phyloP scores from a whole-genome alignment of 2,797 vertebrate species.

The Enteromius fasciolatus region DNA sequence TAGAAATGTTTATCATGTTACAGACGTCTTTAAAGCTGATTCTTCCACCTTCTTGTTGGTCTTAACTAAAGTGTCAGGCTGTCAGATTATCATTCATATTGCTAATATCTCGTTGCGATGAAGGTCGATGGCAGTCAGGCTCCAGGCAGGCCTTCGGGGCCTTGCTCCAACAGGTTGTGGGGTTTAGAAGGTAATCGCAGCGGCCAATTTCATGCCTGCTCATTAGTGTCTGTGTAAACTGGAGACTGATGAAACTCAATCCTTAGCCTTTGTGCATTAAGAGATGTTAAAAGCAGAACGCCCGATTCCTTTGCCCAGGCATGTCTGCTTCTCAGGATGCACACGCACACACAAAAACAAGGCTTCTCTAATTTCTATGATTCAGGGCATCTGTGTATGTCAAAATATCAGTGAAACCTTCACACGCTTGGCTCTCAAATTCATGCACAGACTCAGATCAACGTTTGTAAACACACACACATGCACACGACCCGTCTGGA shows the following conservation, averaged over 20 bases:
- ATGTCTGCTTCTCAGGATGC: constrained; percentile 59
- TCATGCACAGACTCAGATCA: constrained; percentile 14
- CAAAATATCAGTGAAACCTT: constrained; percentile 32
- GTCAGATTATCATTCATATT: constrained; percentile 31
- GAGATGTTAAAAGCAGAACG: constrained; percentile 59
- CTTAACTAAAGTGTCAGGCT: constrained; percentile 38
- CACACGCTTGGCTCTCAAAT: neutral
- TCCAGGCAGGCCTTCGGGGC: constrained; percentile 48
- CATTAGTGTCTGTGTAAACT: constrained; percentile 57
- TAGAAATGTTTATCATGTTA: constrained; percentile 39
- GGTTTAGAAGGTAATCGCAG: constrained; percentile 49
- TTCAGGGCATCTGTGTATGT: constrained; percentile 17
- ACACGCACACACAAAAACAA: constrained; percentile 59
- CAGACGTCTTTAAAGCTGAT: constrained; percentile 41
- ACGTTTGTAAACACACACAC: constrained; percentile 30
- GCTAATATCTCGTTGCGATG: constrained; percentile 33
- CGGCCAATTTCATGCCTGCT: constrained; percentile 52
- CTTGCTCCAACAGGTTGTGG: constrained; percentile 39
- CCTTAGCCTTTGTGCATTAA: constrained; percentile 70
- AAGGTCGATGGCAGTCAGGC: constrained; percentile 5
- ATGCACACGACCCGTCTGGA: constrained; percentile 41
- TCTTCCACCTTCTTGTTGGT: constrained; percentile 6
- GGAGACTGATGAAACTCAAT: constrained; percentile 68
- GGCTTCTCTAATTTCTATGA: constrained; percentile 22
- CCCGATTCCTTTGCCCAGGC: constrained; percentile 70